A percentile compares a stretch with the other conserved stretches of the same genome.
Conservation (phyloP, 2,888 invertebrate genomes). For the Caenorhabditis imperialis region DNA sequence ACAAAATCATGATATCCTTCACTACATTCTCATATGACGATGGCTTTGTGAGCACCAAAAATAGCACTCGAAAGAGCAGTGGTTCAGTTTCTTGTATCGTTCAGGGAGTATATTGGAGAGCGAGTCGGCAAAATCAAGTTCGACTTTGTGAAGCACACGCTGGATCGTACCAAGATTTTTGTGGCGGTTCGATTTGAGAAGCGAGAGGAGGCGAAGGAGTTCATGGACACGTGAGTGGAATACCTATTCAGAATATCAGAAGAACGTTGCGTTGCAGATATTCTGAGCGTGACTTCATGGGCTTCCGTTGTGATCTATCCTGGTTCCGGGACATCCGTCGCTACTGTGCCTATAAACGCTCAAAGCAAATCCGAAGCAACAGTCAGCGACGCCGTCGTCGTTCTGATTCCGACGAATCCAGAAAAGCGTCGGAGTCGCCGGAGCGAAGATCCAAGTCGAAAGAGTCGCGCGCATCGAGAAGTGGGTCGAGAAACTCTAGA, state of each 20-base stretch:
- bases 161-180: slow-evolving; percentile 69
- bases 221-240: slow-evolving; percentile 65
- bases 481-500: background rate
- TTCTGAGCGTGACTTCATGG: slow-evolving; percentile 66
- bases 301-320: slow-evolving; percentile 67
- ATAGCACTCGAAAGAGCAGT: background rate
- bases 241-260: slow-evolving; percentile 3
- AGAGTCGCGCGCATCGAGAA: background rate
- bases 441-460: background rate
- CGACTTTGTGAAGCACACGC: slow-evolving; percentile 75
- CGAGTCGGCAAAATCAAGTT: slow-evolving; percentile 73
- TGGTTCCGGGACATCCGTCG: slow-evolving; percentile 77
- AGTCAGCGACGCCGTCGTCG: slow-evolving; percentile 45
- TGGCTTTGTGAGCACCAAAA: slow-evolving; percentile 7
- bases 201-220: slow-evolving; percentile 69
- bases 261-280: slow-evolving; percentile 60
- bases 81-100: slow-evolving; percentile 23
- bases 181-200: slow-evolving; percentile 76
- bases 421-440: background rate
- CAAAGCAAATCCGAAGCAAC: slow-evolving; percentile 23
- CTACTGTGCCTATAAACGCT: slow-evolving; percentile 53
- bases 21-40: background rate
- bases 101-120: slow-evolving; percentile 75
- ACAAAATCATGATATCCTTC: background rate
- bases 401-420: slow-evolving; percentile 33